Percentiles rank a stretch among this genome's conserved stretches.
These are phyloP conservation scores for Zapus hudsonius DNA, from an alignment of 2,113 vertebrate species.

Conservation along the genomic window DNA sequence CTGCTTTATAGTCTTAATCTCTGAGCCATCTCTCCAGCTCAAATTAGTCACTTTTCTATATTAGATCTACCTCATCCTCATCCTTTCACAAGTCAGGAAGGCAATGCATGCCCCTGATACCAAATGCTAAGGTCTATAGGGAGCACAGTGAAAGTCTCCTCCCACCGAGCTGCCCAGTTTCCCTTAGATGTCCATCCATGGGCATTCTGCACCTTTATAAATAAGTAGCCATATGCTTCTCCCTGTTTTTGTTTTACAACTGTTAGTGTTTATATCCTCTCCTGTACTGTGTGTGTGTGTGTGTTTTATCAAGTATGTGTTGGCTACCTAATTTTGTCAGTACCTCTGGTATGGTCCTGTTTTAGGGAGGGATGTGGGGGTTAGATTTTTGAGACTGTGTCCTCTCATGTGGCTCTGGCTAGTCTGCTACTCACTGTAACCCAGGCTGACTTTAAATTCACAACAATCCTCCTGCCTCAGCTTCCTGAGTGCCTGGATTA, in stretches of 20 bases:
- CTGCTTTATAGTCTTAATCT: no score
- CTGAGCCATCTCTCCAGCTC: no score
- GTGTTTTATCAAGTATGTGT: neutral
- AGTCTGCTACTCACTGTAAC: neutral
- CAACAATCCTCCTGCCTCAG: neutral
- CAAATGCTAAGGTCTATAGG: neutral
- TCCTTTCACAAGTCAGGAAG: neutral
- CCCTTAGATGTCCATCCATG: neutral
- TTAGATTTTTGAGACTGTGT: neutral
- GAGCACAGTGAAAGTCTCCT: neutral
- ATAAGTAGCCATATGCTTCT: neutral
- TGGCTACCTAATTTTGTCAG: neutral
- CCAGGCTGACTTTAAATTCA: neutral
- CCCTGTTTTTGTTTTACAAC: neutral
- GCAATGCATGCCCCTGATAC: neutral
- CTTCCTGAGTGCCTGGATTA: neutral
- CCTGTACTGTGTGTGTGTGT: neutral
- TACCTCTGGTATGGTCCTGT: neutral
- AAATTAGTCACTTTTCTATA: neutral
- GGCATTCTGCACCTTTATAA: slow-evolving; percentile 3
- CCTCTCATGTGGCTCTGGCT: neutral
- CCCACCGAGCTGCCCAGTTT: neutral
- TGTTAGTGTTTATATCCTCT: neutral
- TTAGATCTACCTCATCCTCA: neutral
- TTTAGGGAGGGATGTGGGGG: neutral